Conservation (phyloP, 2,888 invertebrate genomes). For the Erebia aethiops region DNA sequence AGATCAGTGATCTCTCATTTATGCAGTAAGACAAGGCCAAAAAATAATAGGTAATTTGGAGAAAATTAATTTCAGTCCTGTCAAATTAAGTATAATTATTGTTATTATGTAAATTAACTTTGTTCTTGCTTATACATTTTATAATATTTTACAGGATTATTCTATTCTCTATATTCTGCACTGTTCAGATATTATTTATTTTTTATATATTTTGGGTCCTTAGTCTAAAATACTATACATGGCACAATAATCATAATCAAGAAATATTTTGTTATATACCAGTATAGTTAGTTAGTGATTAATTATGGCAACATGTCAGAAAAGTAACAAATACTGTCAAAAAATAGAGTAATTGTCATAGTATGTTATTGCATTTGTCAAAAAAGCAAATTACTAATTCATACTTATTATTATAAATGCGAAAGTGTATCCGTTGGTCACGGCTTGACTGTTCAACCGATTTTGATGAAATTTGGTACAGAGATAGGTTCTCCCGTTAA, state of each 20-base stretch:
- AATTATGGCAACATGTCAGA: neutral
- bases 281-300: neutral
- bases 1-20: neutral
- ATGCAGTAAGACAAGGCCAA: neutral
- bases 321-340: too few species aligned
- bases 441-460: too few species aligned
- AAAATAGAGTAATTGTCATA: too few species aligned
- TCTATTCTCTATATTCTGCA: neutral
- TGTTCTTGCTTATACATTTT: neutral
- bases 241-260: constrained; percentile 24
- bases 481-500: too few species aligned
- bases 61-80: too few species aligned
- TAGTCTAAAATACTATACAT: constrained; percentile 29
- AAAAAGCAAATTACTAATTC: too few species aligned
- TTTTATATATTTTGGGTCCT: neutral
- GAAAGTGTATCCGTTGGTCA: too few species aligned
- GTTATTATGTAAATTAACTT: too few species aligned
- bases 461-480: too few species aligned
- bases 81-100: neutral
- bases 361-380: too few species aligned
- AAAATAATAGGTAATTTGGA: neutral
- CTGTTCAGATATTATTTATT: neutral
- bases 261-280: neutral
- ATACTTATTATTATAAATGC: too few species aligned
- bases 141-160: constrained; percentile 10